These are phyloP conservation scores for Lutjanus erythropterus DNA, from an alignment of 2,113 vertebrate genomes.

Conservation along the genomic window DNA sequence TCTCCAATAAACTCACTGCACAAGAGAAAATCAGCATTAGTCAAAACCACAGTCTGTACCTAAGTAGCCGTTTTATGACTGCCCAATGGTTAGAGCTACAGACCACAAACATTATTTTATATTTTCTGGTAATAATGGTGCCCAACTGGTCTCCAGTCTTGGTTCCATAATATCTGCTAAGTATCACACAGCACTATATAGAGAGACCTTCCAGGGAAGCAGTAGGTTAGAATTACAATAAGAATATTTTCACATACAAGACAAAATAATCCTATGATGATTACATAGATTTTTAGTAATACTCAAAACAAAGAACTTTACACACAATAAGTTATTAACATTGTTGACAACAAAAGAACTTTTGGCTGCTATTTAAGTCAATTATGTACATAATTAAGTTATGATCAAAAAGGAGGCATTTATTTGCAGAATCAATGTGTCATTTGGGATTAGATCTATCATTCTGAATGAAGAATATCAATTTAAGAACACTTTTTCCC, in stretches of 20 bases:
- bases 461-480: not conserved
- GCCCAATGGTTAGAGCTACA: not conserved
- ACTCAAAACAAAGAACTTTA: not conserved
- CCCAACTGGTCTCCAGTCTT: not conserved
- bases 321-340: not conserved
- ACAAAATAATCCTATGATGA: not conserved
- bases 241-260: not conserved
- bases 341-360: not conserved
- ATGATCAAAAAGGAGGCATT: not conserved
- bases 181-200: not conserved
- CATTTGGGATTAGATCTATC: not conserved
- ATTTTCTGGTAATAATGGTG: not conserved
- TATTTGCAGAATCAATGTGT: not conserved
- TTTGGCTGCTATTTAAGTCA: not conserved
- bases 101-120: not conserved
- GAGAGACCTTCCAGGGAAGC: not conserved
- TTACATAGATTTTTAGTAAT: not conserved
- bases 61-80: not conserved
- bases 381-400: not conserved
- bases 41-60: not conserved
- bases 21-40: conserved; percentile 23
- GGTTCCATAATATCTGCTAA: not conserved
- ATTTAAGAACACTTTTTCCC: not conserved
- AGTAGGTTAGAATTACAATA: not conserved
- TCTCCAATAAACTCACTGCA: conserved; percentile 96